phyloP scores from a whole-genome alignment of 35 echinoderm and acorn worm genomes.

The Ophioderma brevispina region DNA sequence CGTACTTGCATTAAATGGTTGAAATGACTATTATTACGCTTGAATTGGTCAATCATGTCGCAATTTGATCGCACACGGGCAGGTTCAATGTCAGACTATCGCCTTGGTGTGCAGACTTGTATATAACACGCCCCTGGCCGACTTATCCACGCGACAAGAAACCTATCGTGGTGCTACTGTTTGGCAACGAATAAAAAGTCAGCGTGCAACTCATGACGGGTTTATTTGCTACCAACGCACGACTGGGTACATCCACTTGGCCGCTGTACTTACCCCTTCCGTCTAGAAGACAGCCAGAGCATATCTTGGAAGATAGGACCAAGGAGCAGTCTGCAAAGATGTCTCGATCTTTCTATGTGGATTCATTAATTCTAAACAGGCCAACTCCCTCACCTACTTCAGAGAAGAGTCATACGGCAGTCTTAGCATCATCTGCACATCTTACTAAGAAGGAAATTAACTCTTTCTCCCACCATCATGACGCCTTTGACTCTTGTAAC shows the following conservation, averaged over 20 bases:
- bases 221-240: not conserved
- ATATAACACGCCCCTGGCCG: not conserved
- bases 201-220: not conserved
- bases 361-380: not conserved
- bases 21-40: too few species aligned
- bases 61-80: not conserved
- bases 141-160: not conserved
- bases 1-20: too few species aligned
- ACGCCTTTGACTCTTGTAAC: not conserved
- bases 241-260: not conserved
- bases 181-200: not conserved
- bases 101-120: not conserved
- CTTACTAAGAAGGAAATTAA: not conserved
- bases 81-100: not conserved
- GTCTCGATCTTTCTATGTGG: not conserved
- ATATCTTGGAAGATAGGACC: not conserved
- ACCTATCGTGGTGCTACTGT: not conserved
- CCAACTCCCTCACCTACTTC: not conserved
- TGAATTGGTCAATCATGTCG: too few species aligned
- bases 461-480: not conserved
- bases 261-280: not conserved
- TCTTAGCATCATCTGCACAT: not conserved
- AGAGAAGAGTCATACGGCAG: not conserved
- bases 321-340: not conserved
- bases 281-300: not conserved